Conservation (phyloP, 2,888 invertebrate species). For the Apotomis betuletana region DNA sequence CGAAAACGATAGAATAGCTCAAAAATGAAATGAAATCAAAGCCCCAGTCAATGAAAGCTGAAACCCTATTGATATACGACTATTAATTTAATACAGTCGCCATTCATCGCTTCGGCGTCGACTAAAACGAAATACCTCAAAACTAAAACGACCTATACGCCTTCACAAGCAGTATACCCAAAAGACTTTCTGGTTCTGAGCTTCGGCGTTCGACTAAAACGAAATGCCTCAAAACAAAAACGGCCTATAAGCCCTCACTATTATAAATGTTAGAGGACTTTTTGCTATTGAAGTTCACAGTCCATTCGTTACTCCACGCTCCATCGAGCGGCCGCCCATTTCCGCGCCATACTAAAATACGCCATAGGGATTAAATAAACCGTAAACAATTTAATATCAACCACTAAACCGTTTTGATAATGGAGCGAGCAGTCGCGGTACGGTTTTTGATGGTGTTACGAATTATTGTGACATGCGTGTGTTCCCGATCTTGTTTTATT, state of each 20-base stretch:
- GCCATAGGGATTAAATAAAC: constrained; percentile 56
- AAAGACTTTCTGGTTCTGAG: background rate
- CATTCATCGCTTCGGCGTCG: constrained; percentile 34
- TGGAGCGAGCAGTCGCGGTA: constrained; percentile 38
- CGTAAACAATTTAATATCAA: constrained; percentile 52
- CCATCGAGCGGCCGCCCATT: constrained; percentile 73
- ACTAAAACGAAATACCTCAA: constrained; percentile 44
- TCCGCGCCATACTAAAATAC: constrained; percentile 62
- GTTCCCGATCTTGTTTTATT: constrained; percentile 21
- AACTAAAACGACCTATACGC: background rate
- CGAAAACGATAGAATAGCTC: background rate
- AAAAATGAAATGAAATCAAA: background rate
- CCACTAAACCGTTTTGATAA: constrained; percentile 44
- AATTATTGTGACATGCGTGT: constrained; percentile 17
- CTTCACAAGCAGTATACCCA: background rate
- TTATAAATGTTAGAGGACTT: background rate
- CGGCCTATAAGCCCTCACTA: no score
- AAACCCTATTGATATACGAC: constrained; percentile 7
- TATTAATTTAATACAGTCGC: constrained; percentile 35
- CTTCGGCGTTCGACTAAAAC: no score
- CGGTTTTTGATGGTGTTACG: constrained; percentile 22
- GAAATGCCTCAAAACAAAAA: no score
- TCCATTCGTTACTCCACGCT: constrained; percentile 65
- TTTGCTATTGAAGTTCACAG: constrained; percentile 54
- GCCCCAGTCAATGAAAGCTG: constrained; percentile 19